phyloP scores from a whole-genome alignment of 2,888 invertebrate genomes.

The Cheilosia vulpina region DNA sequence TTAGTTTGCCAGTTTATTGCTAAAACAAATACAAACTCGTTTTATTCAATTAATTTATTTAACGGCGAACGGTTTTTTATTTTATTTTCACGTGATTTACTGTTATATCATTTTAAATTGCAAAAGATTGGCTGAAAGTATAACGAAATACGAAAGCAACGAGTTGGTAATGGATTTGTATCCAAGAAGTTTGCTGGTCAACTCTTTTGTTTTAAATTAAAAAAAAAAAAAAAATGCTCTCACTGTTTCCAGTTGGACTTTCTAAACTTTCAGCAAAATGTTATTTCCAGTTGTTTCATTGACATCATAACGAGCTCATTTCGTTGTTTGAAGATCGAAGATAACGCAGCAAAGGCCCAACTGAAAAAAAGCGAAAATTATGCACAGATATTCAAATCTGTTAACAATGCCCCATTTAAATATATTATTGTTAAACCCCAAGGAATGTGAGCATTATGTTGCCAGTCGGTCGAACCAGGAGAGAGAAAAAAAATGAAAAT shows the following conservation, averaged over 20 bases:
- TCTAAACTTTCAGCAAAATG: not conserved
- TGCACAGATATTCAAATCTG: not conserved
- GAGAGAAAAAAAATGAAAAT: conserved; percentile 14
- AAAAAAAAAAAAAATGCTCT: not conserved
- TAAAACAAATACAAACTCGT: conserved; percentile 19
- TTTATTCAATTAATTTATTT: not conserved
- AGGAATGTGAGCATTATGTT: conserved; percentile 34
- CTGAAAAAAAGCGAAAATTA: not conserved
- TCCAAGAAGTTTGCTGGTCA: not conserved
- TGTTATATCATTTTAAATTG: not conserved
- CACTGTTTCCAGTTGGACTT: not conserved
- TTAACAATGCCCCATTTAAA: conserved; percentile 53
- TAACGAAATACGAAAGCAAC: not conserved
- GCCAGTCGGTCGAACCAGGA: conserved; percentile 11
- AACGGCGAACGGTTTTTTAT: conserved; percentile 9
- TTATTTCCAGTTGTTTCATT: not conserved
- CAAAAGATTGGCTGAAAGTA: not conserved
- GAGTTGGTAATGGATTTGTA: no score
- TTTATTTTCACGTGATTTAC: not conserved
- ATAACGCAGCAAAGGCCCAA: not conserved
- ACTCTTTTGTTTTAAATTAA: not conserved
- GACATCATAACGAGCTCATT: not conserved
- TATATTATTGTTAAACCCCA: conserved; percentile 10
- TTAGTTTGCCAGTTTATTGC: conserved; percentile 18
- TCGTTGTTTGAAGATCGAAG: not conserved